phyloP scores from a whole-genome alignment of 2,113 vertebrate species.

The Poecilia latipinna region DNA sequence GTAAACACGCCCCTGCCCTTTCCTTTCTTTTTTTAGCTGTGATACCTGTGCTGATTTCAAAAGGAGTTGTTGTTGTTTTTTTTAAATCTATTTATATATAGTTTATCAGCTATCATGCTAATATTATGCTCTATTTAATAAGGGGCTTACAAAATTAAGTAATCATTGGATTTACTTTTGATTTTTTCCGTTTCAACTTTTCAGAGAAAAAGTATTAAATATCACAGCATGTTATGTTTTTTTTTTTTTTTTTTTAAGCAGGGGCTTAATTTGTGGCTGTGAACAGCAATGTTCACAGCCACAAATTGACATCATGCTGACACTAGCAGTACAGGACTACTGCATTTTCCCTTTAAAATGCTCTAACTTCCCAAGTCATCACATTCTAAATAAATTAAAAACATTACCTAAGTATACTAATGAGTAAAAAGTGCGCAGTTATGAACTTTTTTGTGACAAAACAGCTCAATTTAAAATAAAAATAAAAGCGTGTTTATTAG shows the following conservation, averaged over 20 bases:
- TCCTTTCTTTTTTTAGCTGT: neutral
- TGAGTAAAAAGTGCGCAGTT: neutral
- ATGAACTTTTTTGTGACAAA: neutral
- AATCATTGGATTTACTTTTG: neutral
- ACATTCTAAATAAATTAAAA: neutral
- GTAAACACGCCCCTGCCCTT: neutral
- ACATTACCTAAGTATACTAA: neutral
- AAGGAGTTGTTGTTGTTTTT: no score
- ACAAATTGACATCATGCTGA: neutral
- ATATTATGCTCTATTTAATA: neutral
- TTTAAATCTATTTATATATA: neutral
- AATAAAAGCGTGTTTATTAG: no score
- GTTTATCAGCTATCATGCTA: neutral
- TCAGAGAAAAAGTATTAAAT: neutral
- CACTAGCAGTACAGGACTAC: no score
- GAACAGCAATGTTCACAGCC: neutral
- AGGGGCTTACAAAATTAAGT: neutral
- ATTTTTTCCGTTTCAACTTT: neutral
- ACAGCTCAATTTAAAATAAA: no score
- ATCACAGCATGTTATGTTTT: neutral
- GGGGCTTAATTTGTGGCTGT: no score
- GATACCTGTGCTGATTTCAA: neutral
- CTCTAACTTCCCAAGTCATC: no score
- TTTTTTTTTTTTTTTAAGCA: no score
- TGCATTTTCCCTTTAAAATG: no score